Base-by-base conservation (phyloP, 2,888 invertebrate genomes). In the Clusia tigrina region DNA sequence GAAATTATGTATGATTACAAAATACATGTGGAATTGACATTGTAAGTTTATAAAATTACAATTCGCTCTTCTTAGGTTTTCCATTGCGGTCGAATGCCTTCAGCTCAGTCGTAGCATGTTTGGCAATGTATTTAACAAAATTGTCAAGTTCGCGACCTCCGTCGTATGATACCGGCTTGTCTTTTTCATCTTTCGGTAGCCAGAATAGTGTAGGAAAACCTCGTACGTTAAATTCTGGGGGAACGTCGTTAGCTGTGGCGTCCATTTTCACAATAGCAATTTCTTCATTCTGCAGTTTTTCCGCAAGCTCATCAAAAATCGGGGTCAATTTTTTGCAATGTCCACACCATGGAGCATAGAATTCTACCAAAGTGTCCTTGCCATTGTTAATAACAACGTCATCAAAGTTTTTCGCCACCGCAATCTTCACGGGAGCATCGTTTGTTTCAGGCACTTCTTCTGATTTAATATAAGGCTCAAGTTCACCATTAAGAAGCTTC, bases 321-420 rank as follows among this genome's bases (percentile, higher is more conserved):
- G 99, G 99, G 1, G 94, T 88, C 54, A 99, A 87, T 83, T 93
- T 94, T 85, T 99, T 98, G 87, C 99, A 99, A 81, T 99, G 98
- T 71, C 98, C 98, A 83, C 96, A 97, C 98, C 98, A 98, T 1
- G 98, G 98, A 37, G 98, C 98, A 84, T 99, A 99, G 86, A 99
- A 99, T 86, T 99, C 98, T 71, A 99, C 89, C 51, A 99, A 87
- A 2, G 95, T 94, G 82, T 99, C 99, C 80, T 95, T 92, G 32
- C 88, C 92, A 74, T 94, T 92, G 81, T 98, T 92, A 1, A 89
- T 90, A 1, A 99, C 95, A 62, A 97, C 86, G 61, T 98, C 94
- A 80, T 97, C 93, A 85, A 98, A 99, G 87, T 98, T 99, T 86
- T 95, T 95, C 68, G 92, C 98, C 9, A 99, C 99, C 2, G 95